phyloP scores from a whole-genome alignment of 2,888 invertebrate species.

The Rotaria sp. region DNA sequence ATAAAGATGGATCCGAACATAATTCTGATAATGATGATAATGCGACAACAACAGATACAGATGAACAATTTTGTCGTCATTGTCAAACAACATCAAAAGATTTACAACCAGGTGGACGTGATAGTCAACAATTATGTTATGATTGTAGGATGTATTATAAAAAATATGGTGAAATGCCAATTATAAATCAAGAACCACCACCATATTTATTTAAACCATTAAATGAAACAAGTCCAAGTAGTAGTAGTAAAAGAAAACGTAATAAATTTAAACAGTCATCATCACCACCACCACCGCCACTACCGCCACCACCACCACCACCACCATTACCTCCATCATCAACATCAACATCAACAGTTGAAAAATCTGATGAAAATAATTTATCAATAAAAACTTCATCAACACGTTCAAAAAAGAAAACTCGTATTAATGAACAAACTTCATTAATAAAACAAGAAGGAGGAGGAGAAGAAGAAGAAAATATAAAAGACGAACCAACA shows the following conservation, averaged over 20 bases:
- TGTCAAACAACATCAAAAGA: constrained; percentile 60
- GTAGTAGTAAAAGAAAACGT: constrained; percentile 12
- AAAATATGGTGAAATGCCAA: constrained; percentile 64
- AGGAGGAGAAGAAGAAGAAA: not conserved
- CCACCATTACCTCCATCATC: not conserved
- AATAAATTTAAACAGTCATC: constrained; percentile 27
- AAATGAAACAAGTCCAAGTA: constrained; percentile 45
- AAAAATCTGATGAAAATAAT: not conserved
- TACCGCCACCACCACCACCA: not conserved
- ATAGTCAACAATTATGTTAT: constrained; percentile 66
- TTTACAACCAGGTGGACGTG: constrained; percentile 69
- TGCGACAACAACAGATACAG: not conserved
- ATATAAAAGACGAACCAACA: not conserved
- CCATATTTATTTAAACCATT: constrained; percentile 57
- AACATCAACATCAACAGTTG: not conserved
- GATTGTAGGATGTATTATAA: constrained; percentile 71
- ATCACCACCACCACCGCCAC: not conserved
- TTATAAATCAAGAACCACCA: constrained; percentile 46
- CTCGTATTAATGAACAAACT: not conserved
- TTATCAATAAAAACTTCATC: constrained; percentile 30
- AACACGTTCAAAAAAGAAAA: constrained; percentile 27
- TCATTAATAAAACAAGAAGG: not conserved
- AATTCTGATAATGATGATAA: constrained; percentile 31
- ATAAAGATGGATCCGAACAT: constrained; percentile 35
- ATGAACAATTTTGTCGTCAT: constrained; percentile 1